These are phyloP conservation scores for Catamblyrhynchus diadema DNA, from an alignment of 2,797 vertebrate genomes.

Conservation along the genomic window DNA sequence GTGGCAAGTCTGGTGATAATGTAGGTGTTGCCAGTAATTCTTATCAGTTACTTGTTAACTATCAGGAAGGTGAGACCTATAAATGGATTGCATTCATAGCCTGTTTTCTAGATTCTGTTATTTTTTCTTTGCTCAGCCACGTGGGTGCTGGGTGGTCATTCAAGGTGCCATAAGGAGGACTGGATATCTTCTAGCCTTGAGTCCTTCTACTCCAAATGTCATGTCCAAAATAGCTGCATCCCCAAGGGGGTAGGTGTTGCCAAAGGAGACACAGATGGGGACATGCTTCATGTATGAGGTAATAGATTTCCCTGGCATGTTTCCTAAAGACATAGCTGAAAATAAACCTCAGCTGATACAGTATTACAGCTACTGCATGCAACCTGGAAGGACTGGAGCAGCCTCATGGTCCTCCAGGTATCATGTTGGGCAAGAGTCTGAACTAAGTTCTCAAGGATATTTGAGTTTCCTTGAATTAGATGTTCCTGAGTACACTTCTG, in stretches of 20 bases:
- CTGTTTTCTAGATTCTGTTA: not conserved
- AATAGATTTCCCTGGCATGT: not conserved
- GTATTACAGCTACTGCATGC: not conserved
- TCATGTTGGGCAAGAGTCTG: not conserved
- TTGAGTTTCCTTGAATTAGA: not conserved
- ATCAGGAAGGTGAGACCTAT: not conserved
- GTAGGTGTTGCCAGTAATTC: not conserved
- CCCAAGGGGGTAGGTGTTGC: not conserved
- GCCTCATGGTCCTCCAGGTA: not conserved
- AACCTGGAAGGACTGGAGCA: not conserved
- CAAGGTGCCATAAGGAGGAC: not conserved
- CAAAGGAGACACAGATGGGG: not conserved
- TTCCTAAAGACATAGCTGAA: not conserved
- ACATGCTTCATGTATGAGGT: not conserved
- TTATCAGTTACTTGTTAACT: not conserved
- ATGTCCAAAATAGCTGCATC: not conserved
- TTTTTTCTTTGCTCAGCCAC: not conserved
- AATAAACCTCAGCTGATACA: not conserved
- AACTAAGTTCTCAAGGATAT: not conserved
- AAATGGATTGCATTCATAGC: not conserved
- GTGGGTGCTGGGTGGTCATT: not conserved
- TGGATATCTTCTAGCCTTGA: not conserved
- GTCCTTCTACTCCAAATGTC: not conserved
- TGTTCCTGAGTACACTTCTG: not conserved
- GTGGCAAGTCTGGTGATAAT: not conserved